Evolutionary conservation across 2,888 invertebrate species (phyloP), one percentile per base, ranked within the genome.

Genomic region (Ceramica pisi): DNA sequence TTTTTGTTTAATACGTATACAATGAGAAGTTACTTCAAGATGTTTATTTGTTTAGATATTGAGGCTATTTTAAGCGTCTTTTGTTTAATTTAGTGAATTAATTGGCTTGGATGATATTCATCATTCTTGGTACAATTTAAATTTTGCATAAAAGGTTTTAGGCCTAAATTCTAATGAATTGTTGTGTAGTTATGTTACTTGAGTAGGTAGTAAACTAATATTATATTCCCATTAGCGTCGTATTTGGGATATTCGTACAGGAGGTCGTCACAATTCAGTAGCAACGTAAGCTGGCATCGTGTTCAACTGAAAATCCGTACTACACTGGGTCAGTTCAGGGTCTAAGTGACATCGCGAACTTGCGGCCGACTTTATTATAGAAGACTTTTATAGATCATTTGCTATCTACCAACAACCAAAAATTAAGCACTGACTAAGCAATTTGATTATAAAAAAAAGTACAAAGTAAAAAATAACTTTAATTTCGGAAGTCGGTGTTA

Each of bases 21-120:
- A 78, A 79, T 53, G 48, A n/a, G 14, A 64, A 60, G 44, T 51
- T 63, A 81, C 76, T 81, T 81, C n/a, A 76, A 81, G 72, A 67
- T 64, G 67, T 78, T 78, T 56, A 65, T 77, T 81, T 77, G 62
- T 77, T 61, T 19, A 21, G 6, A 50, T 48, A 55, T 57, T 8
- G 10, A 53, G 55, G 51, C 51, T 61, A 55, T 48, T 66, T 70
- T 46, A 31, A 70, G 21, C 59, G 55, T 63, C 61, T 70, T 51
- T 82, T 80, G 80, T 82, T 69, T 6, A 64, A 74, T 50, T 38
- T 26, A 56, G 56, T 66, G 31, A 66, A 62, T 21, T 77, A 81
- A 81, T 60, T 77, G 31, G 50, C 77, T 71, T 56, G 21, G 60
- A 48, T 60, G n/a, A 48, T 67, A n/a, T 71, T 66, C 16, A 21